Evolutionary conservation across 2,797 vertebrate species (phyloP).

Genomic region (Cephalopachus bancanus): DNA sequence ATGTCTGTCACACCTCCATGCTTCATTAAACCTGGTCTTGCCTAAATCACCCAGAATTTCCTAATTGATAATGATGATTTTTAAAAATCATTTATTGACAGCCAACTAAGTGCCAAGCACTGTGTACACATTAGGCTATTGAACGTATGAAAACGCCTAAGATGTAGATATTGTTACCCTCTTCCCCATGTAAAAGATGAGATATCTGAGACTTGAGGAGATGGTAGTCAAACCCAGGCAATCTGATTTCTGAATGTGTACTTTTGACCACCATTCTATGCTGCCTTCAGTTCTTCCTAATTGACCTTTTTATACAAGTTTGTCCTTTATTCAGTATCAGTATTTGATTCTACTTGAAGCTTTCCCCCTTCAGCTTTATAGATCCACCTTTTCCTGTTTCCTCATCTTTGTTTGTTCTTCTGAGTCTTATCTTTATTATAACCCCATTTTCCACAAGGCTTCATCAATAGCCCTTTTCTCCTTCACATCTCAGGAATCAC

Average conservation of each 20-base stretch:
- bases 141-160: background rate
- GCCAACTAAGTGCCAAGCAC: background rate
- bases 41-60: background rate
- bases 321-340: background rate
- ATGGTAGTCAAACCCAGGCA: background rate
- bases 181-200: background rate
- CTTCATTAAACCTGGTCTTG: background rate
- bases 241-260: background rate
- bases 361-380: background rate
- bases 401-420: background rate
- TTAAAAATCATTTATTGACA: background rate
- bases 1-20: background rate
- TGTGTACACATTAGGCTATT: background rate
- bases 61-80: background rate
- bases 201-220: background rate
- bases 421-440: background rate
- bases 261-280: background rate
- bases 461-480: background rate
- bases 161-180: background rate
- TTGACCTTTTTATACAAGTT: background rate
- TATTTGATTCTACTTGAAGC: background rate
- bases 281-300: background rate
- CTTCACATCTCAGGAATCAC: background rate
- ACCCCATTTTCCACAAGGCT: background rate
- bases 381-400: background rate